Evolutionary conservation across 2,113 vertebrate species (phyloP).

Genomic region (Chloroceryle aenea): DNA sequence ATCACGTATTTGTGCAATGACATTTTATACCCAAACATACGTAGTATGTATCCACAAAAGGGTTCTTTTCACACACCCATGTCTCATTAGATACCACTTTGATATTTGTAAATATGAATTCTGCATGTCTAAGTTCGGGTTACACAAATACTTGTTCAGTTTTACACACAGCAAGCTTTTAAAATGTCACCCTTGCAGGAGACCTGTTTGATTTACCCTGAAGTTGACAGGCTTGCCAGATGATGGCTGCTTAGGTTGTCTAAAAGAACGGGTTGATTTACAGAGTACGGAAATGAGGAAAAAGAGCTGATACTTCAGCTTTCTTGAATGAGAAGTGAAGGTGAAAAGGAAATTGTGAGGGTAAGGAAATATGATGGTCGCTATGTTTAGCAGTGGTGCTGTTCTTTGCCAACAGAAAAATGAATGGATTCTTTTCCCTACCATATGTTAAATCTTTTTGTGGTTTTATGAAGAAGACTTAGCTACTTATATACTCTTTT

Average conservation of each 20-base stretch:
- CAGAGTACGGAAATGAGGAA: not conserved
- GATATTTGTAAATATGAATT: not conserved
- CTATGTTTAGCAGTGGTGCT: not conserved
- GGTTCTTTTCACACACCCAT: not conserved
- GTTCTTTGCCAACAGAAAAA: not conserved
- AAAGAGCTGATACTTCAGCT: not conserved
- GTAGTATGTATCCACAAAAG: not conserved
- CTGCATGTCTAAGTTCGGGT: not conserved
- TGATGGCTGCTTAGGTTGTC: not conserved
- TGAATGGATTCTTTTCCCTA: not conserved
- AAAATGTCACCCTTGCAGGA: not conserved
- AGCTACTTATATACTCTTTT: not conserved
- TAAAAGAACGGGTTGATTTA: not conserved
- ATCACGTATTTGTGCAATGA: not conserved
- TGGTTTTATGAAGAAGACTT: not conserved
- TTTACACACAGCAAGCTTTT: not conserved
- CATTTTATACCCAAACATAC: not conserved
- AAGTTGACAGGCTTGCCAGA: not conserved
- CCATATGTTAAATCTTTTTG: not conserved
- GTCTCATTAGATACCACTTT: not conserved
- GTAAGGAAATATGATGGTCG: accelerated
- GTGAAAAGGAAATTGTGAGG: not conserved
- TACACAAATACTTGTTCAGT: not conserved
- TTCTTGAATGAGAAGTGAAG: conserved; percentile 7
- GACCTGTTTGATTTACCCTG: not conserved